These are phyloP conservation scores for Pseudochirops corinnae DNA, from an alignment of 2,797 vertebrate species.

Conservation along the genomic window DNA sequence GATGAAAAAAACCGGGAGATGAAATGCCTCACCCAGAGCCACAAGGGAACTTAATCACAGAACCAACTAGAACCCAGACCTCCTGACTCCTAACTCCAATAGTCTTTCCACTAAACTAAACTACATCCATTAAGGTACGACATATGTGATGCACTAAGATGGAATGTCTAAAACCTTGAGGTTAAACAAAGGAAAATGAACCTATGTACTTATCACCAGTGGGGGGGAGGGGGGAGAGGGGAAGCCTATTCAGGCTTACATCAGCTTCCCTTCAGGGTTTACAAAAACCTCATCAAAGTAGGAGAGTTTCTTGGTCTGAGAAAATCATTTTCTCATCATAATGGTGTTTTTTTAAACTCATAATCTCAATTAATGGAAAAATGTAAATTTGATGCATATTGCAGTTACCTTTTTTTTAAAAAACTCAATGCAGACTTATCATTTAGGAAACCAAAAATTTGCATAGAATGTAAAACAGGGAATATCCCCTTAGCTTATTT, in stretches of 20 bases:
- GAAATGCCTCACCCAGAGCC: not conserved
- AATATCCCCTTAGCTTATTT: slow-evolving; percentile 43
- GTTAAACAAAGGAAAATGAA: slow-evolving; percentile 45
- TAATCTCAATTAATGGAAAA: not conserved
- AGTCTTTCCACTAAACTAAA: not conserved
- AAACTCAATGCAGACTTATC: not conserved
- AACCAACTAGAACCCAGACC: not conserved
- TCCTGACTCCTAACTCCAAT: not conserved
- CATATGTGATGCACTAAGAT: slow-evolving; percentile 10
- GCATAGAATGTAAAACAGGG: not conserved
- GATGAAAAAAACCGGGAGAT: slow-evolving; percentile 12
- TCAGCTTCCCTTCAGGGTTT: not conserved
- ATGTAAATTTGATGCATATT: not conserved
- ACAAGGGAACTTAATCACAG: not conserved
- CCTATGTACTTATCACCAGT: not conserved
- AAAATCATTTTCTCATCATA: not conserved
- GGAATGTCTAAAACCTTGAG: slow-evolving; percentile 24
- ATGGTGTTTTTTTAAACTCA: not conserved
- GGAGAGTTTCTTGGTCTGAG: not conserved
- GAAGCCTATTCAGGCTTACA: not conserved
- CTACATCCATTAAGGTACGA: not conserved
- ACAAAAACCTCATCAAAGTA: not conserved
- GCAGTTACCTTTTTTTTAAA: not conserved
- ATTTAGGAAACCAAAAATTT: not conserved
- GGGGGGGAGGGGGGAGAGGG: not conserved